Conservation (phyloP, 2,888 invertebrate species). For the Cotesia congregata region DNA sequence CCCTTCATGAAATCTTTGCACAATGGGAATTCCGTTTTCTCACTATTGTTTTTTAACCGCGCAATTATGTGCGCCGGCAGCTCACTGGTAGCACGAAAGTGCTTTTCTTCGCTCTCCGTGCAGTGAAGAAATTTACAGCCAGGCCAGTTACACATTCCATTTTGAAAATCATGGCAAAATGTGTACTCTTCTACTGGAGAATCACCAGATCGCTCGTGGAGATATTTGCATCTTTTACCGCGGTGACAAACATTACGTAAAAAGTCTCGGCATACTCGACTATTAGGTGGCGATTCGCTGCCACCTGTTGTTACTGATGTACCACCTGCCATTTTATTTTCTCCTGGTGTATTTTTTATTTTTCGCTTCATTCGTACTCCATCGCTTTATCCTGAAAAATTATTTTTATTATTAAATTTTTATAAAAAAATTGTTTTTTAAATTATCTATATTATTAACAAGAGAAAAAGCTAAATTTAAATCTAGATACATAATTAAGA, state of each 20-base stretch:
- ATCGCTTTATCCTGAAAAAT: constrained; percentile 39
- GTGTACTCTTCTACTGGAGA: constrained; percentile 68
- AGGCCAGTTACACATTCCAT: constrained; percentile 80
- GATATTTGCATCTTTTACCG: constrained; percentile 72
- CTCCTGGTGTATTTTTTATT: constrained; percentile 43
- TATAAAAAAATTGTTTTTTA: too few species aligned
- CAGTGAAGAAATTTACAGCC: constrained; percentile 86
- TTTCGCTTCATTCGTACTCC: constrained; percentile 57
- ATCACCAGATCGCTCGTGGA: constrained; percentile 70
- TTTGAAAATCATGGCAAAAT: constrained; percentile 81
- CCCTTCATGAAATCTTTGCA: constrained; percentile 73
- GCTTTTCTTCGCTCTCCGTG: constrained; percentile 82
- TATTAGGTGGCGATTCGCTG: constrained; percentile 56
- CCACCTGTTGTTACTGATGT: constrained; percentile 46
- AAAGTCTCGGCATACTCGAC: constrained; percentile 74
- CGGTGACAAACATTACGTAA: constrained; percentile 74
- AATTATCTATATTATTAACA: too few species aligned
- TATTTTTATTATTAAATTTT: too few species aligned
- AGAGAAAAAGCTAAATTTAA: too few species aligned
- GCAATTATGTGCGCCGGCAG: constrained; percentile 75
- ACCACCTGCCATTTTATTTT: constrained; percentile 56
- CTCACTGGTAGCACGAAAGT: constrained; percentile 80
- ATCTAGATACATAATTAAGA: too few species aligned
- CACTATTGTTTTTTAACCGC: constrained; percentile 58
- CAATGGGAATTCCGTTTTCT: constrained; percentile 69